These are phyloP conservation scores for Chrosomus eos DNA, from an alignment of 2,797 vertebrate species.

Conservation along the genomic window DNA sequence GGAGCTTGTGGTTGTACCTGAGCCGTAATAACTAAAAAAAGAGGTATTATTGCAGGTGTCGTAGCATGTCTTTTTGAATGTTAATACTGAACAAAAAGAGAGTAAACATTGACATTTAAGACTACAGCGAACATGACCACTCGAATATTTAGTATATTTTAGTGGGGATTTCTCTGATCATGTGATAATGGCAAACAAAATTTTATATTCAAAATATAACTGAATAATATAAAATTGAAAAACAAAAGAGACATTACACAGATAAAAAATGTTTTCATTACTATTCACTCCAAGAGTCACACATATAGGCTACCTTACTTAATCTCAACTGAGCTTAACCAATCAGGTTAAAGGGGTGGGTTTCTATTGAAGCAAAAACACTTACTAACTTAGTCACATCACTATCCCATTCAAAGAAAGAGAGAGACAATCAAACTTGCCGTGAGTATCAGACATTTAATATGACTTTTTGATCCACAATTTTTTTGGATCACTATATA, in stretches of 20 bases:
- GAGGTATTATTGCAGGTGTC: not conserved
- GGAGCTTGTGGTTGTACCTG: conserved; percentile 15
- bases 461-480: not conserved
- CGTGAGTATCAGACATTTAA: conserved; percentile 39
- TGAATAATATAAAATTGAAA: not conserved
- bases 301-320: not conserved
- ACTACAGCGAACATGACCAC: not conserved
- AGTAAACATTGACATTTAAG: not conserved
- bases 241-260: not conserved
- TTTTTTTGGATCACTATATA: not conserved
- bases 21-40: conserved; percentile 23
- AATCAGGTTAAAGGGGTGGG: conserved; percentile 39
- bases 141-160: not conserved
- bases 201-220: not conserved
- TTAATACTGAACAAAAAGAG: not conserved
- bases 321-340: not conserved
- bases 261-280: not conserved
- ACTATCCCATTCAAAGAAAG: conserved; percentile 20
- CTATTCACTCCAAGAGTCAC: not conserved
- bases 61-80: not conserved
- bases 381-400: conserved; percentile 8
- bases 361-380: conserved; percentile 17
- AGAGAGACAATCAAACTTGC: not conserved
- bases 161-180: not conserved
- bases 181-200: not conserved